Percentiles rank a stretch among this genome's conserved stretches.
These are phyloP conservation scores for Epizoanthus fatuus DNA, from an alignment of 92 coral and sea anemone species.

Conservation along the genomic window DNA sequence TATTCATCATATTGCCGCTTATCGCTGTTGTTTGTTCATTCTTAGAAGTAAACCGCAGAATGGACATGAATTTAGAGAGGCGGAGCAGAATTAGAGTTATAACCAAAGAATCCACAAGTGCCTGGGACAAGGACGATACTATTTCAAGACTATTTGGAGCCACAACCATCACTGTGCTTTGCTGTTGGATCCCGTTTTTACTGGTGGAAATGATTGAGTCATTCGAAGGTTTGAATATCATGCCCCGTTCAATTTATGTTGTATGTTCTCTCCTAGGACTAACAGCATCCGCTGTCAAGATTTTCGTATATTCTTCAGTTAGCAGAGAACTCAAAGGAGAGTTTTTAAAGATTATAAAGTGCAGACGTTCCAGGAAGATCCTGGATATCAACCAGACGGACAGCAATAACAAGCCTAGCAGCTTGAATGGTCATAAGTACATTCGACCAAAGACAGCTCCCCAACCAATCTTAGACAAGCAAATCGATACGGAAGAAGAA, in stretches of 20 bases:
- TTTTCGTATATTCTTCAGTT: constrained; percentile 14
- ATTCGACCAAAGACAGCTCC: neutral
- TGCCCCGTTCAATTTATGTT: constrained; percentile 40
- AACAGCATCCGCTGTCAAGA: constrained; percentile 22
- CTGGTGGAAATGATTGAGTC: constrained; percentile 35
- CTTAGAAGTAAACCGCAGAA: constrained; percentile 20
- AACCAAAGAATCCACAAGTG: neutral
- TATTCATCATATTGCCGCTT: constrained; percentile 17
- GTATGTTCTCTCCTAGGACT: constrained; percentile 31
- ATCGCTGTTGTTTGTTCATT: neutral
- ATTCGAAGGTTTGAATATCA: constrained; percentile 6
- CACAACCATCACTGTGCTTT: constrained; percentile 12
- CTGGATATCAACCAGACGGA: neutral
- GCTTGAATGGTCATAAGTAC: neutral
- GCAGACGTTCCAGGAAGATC: constrained; percentile 21
- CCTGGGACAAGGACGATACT: constrained; percentile 8
- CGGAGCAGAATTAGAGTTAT: neutral
- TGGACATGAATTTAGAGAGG: neutral
- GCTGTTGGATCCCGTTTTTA: constrained; percentile 31
- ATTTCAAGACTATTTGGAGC: constrained; percentile 28
- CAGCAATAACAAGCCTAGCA: neutral
- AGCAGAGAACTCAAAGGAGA: constrained; percentile 26
- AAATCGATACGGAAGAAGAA: constrained; percentile 30
- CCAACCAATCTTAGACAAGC: constrained; percentile 7
- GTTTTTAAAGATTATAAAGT: constrained; percentile 3